Percentiles rank a stretch among this genome's conserved stretches.
phyloP scores from a whole-genome alignment of 2,113 vertebrate species.

The Grus americana region DNA sequence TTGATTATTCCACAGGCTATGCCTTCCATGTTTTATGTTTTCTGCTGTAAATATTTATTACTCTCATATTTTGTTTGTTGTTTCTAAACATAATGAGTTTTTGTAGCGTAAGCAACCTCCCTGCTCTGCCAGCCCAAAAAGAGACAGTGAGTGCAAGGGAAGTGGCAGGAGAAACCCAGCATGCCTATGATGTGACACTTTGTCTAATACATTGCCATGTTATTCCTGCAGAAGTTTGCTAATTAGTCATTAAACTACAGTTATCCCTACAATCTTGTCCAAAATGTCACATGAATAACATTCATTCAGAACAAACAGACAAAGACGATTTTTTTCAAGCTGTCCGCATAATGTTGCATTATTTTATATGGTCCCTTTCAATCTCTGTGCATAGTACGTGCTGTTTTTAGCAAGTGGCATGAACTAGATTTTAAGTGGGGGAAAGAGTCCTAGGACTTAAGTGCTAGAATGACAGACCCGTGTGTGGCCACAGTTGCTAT shows the following conservation, averaged over 20 bases:
- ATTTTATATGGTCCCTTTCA: neutral
- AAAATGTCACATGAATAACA: neutral
- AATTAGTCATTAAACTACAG: constrained; percentile 55
- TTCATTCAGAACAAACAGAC: neutral
- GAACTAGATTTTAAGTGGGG: neutral
- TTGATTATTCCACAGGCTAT: neutral
- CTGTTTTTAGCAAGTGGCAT: neutral
- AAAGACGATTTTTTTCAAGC: neutral
- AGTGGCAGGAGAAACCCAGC: neutral
- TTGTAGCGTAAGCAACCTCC: neutral
- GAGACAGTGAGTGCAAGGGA: neutral
- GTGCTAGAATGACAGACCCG: neutral
- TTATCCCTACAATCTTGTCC: neutral
- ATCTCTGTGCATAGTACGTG: neutral
- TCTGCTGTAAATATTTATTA: constrained; percentile 31
- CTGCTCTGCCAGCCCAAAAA: neutral
- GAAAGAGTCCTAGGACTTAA: neutral
- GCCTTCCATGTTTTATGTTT: neutral
- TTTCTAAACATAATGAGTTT: constrained; percentile 5
- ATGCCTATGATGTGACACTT: constrained; percentile 3
- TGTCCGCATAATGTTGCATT: neutral
- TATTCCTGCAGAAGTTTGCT: constrained; percentile 31
- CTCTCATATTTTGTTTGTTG: neutral
- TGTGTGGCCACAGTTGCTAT: neutral
- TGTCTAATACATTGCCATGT: neutral